phyloP scores from a whole-genome alignment of 2,113 vertebrate genomes.

The Psettodes erumei region DNA sequence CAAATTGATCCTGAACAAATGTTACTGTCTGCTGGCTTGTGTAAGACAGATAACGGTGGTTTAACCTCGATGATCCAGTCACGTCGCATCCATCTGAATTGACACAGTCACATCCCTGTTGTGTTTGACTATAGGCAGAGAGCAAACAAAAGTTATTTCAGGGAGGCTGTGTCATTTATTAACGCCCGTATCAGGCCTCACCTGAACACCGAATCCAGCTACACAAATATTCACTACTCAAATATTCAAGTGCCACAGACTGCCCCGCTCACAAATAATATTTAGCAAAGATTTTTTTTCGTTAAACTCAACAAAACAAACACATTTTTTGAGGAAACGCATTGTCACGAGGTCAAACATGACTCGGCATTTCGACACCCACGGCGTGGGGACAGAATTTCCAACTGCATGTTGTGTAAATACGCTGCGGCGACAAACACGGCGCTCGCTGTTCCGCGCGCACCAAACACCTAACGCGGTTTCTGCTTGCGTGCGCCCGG shows the following conservation, averaged over 20 bases:
- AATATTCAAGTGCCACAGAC: conserved; percentile 21
- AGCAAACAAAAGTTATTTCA: conserved; percentile 34
- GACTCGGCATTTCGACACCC: conserved; percentile 52
- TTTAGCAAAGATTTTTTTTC: conserved; percentile 28
- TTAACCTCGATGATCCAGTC: not conserved
- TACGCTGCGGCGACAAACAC: conserved; percentile 1
- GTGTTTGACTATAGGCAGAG: conserved; percentile 16
- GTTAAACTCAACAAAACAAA: too few species aligned
- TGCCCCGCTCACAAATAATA: conserved; percentile 37
- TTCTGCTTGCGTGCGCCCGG: conserved; percentile 58
- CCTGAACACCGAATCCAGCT: conserved; percentile 17
- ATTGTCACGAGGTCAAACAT: conserved; percentile 47
- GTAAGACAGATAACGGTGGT: not conserved
- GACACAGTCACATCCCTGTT: conserved; percentile 3
- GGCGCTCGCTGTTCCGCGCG: conserved; percentile 5
- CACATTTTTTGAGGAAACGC: conserved; percentile 42
- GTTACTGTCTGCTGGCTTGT: not conserved
- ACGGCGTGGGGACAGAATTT: conserved; percentile 50
- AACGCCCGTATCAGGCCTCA: conserved; percentile 16
- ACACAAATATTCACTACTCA: conserved; percentile 38
- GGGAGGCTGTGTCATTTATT: conserved; percentile 6
- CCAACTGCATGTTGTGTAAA: conserved; percentile 44
- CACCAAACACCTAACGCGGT: conserved; percentile 41
- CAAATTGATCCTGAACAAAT: not conserved
- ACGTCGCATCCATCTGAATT: not conserved